Conservation (phyloP, 2,797 vertebrate species). For the Pantherophis vulpinus region DNA sequence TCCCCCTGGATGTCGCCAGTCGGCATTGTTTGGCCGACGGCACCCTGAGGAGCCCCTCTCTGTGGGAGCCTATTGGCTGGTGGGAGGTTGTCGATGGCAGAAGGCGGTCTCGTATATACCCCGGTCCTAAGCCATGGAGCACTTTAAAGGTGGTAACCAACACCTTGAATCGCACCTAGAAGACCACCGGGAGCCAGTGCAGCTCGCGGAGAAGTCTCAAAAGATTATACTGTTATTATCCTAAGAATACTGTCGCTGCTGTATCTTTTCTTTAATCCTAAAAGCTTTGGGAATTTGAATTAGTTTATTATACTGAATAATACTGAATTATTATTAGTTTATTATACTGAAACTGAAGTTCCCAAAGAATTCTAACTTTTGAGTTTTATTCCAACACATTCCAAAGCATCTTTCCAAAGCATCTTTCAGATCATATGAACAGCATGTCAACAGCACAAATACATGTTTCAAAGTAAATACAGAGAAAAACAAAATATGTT, state of each 20-base stretch:
- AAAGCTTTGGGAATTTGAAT: slow-evolving; percentile 55
- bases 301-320: slow-evolving; percentile 27
- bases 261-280: slow-evolving; percentile 29
- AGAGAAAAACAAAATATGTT: slow-evolving; percentile 7
- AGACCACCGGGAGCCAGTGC: no score
- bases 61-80: no score
- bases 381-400: slow-evolving; percentile 65
- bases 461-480: slow-evolving; percentile 37
- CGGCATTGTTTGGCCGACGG: no score
- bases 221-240: slow-evolving; percentile 8
- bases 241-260: slow-evolving; percentile 49
- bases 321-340: slow-evolving; percentile 44
- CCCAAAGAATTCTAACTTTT: slow-evolving; percentile 54
- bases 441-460: slow-evolving; percentile 56
- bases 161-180: no score
- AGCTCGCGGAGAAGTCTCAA: not conserved
- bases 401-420: slow-evolving; percentile 65
- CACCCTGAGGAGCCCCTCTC: no score
- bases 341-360: slow-evolving; percentile 38
- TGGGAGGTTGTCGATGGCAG: no score
- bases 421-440: slow-evolving; percentile 62
- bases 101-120: no score
- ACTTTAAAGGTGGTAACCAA: no score
- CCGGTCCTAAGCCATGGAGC: no score
- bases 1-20: no score